Base-by-base conservation (phyloP, 2,888 invertebrate genomes). In the Drosophila mimica region DNA sequence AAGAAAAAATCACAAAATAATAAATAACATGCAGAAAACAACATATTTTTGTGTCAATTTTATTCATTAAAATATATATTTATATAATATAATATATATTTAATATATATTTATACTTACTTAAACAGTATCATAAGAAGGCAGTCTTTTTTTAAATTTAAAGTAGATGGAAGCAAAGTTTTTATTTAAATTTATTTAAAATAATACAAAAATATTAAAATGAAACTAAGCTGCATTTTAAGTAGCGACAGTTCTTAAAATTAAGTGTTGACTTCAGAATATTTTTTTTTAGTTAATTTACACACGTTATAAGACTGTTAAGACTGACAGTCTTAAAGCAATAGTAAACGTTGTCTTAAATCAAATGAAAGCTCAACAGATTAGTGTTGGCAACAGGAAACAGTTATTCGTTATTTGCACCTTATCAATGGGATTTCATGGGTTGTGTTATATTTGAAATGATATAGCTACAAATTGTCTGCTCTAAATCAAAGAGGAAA, bases 401-500 rank as follows among this genome's bases (percentile, higher is more conserved):
- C 17, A 20, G 34, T 43, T 28, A 40, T 48, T 61, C 31, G 43
- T 40, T 56, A 30, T 57, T 46, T n/a, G 38, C 57, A 54, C 60
- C 63, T 66, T 64, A 57, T 77, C 61, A 49, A 54, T 69, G 46
- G 30, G 11, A 20, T 28, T 66, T 52, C 3, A 15, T 33, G 38
- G 48, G 51, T 38, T 65, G 49, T 30, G 51, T 36, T 57, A 25
- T n/a, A 15, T 15, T 8, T n/a, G n/a, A 11, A 43, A 56, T 52
- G 40, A 31, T 52, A 36, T 20, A 9, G n/a, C n/a, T 48, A 74
- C 73, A 75, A 77, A 71, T 78, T 75, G 81, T 61, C 51, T 62
- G 53, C 54, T 56, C 72, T 82, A 84, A 84, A 84, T 82, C 78
- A 82, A 70, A 59, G 67, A 33, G 57, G 56, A 68, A 75, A 76